These are phyloP conservation scores for Eupithecia vulgata DNA, from an alignment of 2,888 invertebrate genomes.

Conservation along the genomic window DNA sequence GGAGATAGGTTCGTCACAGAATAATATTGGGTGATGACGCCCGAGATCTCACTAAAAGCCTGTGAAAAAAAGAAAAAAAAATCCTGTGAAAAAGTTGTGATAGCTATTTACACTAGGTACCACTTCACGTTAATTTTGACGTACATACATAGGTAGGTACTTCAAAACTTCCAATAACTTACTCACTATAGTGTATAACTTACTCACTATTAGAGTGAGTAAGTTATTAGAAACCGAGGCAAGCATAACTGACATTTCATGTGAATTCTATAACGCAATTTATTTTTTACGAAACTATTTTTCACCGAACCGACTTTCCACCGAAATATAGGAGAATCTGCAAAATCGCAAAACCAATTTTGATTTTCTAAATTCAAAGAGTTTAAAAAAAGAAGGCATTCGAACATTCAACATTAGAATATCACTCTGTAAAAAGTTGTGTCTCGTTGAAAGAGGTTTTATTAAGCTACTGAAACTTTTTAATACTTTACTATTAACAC, in stretches of 20 bases:
- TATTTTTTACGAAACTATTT: too few relatives aligned
- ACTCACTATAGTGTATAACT: too few relatives aligned
- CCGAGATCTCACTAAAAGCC: conserved; percentile 96
- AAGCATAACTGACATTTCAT: not conserved
- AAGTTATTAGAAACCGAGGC: not conserved
- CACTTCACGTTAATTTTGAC: not conserved
- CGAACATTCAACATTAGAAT: not conserved
- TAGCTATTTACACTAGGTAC: not conserved
- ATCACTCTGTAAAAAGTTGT: not conserved
- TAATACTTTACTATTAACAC: not conserved
- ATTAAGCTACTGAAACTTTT: not conserved
- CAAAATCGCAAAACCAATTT: not conserved
- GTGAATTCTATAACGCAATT: not conserved
- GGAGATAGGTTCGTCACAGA: conserved; percentile 95
- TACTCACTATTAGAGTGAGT: too few relatives aligned
- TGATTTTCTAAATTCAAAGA: not conserved
- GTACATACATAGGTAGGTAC: too few relatives aligned
- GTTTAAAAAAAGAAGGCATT: not conserved
- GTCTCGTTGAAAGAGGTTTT: not conserved
- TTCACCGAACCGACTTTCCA: not conserved
- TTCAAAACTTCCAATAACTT: too few relatives aligned
- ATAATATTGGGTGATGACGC: conserved; percentile 96
- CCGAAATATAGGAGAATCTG: not conserved
- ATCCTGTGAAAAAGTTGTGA: not conserved
- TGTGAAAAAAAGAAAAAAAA: conserved; percentile 60